Evolutionary conservation across 2,113 vertebrate genomes (phyloP).

Genomic region (Ceyx melanurus): DNA sequence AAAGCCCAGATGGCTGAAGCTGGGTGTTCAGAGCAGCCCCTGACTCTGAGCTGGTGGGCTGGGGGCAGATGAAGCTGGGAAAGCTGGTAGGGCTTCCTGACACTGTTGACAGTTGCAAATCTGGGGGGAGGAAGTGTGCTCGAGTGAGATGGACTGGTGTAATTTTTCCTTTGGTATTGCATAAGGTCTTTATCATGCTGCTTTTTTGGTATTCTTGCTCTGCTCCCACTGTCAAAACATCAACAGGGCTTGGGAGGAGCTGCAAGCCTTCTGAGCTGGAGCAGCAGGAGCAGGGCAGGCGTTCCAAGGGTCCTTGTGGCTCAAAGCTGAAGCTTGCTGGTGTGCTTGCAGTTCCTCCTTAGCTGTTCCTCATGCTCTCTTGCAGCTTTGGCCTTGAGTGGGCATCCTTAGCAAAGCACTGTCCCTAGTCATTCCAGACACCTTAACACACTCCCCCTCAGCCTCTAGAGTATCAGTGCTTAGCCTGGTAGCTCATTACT

Average conservation of each 20-base stretch:
- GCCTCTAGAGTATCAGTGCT: not conserved
- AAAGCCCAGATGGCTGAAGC: not conserved
- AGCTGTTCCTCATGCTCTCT: not conserved
- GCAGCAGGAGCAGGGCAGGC: rapidly evolving
- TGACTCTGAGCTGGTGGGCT: not conserved
- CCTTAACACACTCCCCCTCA: not conserved
- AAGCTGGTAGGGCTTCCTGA: not conserved
- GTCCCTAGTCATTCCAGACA: not conserved
- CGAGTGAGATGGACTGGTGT: not conserved
- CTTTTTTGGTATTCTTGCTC: not conserved
- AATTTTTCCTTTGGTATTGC: not conserved
- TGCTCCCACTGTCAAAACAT: not conserved
- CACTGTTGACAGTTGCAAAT: rapidly evolving
- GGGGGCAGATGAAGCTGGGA: not conserved
- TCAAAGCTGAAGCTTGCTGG: not conserved
- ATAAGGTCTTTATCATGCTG: rapidly evolving
- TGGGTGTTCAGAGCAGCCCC: not conserved
- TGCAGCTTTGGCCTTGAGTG: not conserved
- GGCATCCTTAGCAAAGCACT: not conserved
- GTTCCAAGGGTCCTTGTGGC: not conserved
- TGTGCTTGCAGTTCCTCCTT: rapidly evolving
- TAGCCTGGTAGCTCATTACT: not conserved
- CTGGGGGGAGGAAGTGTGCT: constrained; percentile 1
- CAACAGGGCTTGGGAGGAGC: not conserved
- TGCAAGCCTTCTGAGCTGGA: rapidly evolving